Evolutionary conservation across 2,888 invertebrate species (phyloP).

Genomic region (Germaria angustata): DNA sequence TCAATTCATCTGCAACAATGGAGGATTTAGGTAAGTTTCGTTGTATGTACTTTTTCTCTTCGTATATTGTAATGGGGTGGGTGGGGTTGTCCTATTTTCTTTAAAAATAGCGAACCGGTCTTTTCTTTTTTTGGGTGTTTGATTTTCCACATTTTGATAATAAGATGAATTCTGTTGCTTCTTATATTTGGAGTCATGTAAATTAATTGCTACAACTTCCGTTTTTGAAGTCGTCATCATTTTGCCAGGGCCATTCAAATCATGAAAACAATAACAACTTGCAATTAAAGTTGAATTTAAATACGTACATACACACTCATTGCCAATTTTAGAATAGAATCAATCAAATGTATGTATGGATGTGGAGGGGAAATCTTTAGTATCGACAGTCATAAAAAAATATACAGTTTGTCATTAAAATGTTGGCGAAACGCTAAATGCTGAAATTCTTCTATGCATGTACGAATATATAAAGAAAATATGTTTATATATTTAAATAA

Average conservation of each 20-base stretch:
- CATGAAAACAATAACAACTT: conserved; percentile 28
- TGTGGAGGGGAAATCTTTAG: background rate
- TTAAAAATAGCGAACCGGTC: conserved; percentile 42
- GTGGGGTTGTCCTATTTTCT: conserved; percentile 46
- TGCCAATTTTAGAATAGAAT: background rate
- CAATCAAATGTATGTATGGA: background rate
- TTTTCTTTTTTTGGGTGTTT: conserved; percentile 1
- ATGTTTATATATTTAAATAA: too few species aligned
- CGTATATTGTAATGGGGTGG: conserved; percentile 32
- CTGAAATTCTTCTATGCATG: too few species aligned
- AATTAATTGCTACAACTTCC: conserved; percentile 44
- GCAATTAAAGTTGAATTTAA: conserved; percentile 49
- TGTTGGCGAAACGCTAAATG: background rate
- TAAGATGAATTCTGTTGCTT: conserved; percentile 24
- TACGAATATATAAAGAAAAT: too few species aligned
- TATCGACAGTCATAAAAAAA: background rate
- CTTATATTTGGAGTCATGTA: background rate
- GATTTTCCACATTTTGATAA: background rate
- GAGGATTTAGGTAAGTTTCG: conserved; percentile 63
- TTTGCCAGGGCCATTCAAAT: conserved; percentile 34
- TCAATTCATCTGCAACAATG: conserved; percentile 44
- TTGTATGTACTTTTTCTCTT: background rate
- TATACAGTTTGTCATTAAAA: background rate
- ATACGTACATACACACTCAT: too few species aligned
- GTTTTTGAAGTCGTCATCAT: conserved; percentile 24